Base-by-base conservation (phyloP, 2,113 vertebrate genomes). In the Puffinus mauretanicus region DNA sequence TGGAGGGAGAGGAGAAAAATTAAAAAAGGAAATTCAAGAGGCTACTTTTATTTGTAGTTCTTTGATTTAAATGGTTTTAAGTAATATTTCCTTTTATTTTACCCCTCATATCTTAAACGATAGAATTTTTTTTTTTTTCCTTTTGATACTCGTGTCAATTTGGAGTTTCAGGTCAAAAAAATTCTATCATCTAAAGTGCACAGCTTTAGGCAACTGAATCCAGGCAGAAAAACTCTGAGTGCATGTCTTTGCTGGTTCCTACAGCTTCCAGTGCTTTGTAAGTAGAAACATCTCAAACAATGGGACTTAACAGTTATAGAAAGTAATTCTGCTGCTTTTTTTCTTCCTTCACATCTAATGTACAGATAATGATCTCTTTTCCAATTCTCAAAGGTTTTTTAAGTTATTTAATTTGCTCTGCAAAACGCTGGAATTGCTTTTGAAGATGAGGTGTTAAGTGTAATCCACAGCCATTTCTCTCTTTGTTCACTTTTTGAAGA, bases 211-310 rank as follows among this genome's bases (percentile, higher is more conserved):
- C 46, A 95, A 51, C 19, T 47, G 61, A 78, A 91, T 51, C 8
- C 42, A 84, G 5, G 29, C 42, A 81, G 71, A 92, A 66, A 75
- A 82, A 1, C 42, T 61, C 11, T 9, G 8, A 96, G 38, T 49
- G 52, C 18, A 25, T 3, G 2, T 52, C 49, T 75, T 58, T 79
- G 32, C 38, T 82, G 34, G 11, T 51, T 96, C 42, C 38, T 61
- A 61, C 36, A 88, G 19, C 30, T 94, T 88, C 27, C 18, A 93
- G 24, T 22, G 16, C 44, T 92, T 96, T 78, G 86, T 75, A 90
- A 90, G 86, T 66, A 92, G 79, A 86, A 95, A 55, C 44, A 67
- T 44, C 78, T 90, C 67, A 71, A 95, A 93, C 67, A 94, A 86
- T 27, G 57, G 46, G 24, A 71, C 24, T 67, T 51, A 38, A 80